phyloP scores from a whole-genome alignment of 2,113 vertebrate species.

The Oreochromis tanganicae region DNA sequence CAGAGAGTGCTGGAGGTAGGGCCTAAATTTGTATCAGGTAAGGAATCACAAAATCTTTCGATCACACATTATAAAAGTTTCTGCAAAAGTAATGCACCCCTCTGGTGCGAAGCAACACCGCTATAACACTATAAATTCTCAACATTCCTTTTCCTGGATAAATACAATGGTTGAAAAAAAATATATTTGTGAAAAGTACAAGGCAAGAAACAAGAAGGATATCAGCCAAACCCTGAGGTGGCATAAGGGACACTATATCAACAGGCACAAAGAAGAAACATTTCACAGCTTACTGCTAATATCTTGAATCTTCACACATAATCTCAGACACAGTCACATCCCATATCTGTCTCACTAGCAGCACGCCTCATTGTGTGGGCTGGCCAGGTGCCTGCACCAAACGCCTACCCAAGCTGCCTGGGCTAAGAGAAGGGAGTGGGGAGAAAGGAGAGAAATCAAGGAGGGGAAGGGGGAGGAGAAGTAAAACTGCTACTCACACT shows the following conservation, averaged over 20 bases:
- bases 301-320: slow-evolving; percentile 33
- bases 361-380: slow-evolving; percentile 30
- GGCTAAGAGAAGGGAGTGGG: background rate
- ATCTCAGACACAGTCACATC: slow-evolving; percentile 13
- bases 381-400: slow-evolving; percentile 33
- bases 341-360: background rate
- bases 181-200: background rate
- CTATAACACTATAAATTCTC: background rate
- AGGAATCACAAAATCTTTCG: background rate
- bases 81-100: background rate
- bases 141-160: background rate
- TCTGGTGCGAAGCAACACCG: background rate
- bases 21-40: background rate
- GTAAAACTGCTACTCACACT: slow-evolving; percentile 76
- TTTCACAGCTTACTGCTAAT: slow-evolving; percentile 53
- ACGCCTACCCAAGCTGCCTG: slow-evolving; percentile 1
- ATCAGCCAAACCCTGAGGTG: background rate
- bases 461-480: background rate
- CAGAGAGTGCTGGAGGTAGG: background rate
- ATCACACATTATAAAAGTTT: background rate
- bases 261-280: slow-evolving; percentile 13
- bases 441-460: background rate
- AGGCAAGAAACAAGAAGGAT: background rate
- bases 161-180: background rate
- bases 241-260: slow-evolving; percentile 22